Evolutionary conservation across 2,888 invertebrate genomes (phyloP).

Genomic region (Agrypnus murinus): DNA sequence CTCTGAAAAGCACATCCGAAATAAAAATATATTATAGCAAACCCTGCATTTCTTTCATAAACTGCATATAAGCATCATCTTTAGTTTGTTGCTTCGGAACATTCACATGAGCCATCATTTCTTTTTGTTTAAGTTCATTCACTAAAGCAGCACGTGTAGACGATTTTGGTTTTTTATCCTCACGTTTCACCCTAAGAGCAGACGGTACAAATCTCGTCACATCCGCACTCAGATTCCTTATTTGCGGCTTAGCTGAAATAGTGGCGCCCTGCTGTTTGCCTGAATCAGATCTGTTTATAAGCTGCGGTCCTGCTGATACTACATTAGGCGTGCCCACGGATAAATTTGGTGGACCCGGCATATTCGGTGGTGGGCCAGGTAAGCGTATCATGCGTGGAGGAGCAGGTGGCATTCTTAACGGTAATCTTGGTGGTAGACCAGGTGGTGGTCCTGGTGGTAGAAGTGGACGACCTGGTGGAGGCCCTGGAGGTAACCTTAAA

Average conservation of each 20-base stretch:
- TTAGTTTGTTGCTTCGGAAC: constrained; percentile 77
- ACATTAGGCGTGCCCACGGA: constrained; percentile 78
- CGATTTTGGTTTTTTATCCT: constrained; percentile 81
- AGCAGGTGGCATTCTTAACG: constrained; percentile 74
- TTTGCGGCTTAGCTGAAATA: constrained; percentile 97
- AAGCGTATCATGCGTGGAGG: constrained; percentile 73
- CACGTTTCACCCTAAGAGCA: constrained; percentile 91
- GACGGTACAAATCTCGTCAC: constrained; percentile 97
- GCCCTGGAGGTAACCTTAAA: constrained; percentile 74
- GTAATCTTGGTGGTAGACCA: constrained; percentile 74
- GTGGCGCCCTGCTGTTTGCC: constrained; percentile 79
- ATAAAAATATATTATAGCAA: constrained; percentile 87
- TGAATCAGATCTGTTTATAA: constrained; percentile 83
- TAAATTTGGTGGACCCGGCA: constrained; percentile 55
- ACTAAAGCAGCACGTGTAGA: constrained; percentile 73
- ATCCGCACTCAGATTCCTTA: constrained; percentile 93
- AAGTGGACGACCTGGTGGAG: constrained; percentile 73
- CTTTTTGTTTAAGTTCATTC: constrained; percentile 74
- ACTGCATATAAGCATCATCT: constrained; percentile 98
- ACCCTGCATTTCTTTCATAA: constrained; percentile 99
- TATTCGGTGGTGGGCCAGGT: constrained; percentile 62
- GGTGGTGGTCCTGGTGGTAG: constrained; percentile 77
- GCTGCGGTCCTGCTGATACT: constrained; percentile 87
- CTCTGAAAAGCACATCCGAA: no score
- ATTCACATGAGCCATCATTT: constrained; percentile 64